These are phyloP conservation scores for Amphipyra tragopoginis DNA, from an alignment of 2,888 invertebrate genomes.

Conservation along the genomic window DNA sequence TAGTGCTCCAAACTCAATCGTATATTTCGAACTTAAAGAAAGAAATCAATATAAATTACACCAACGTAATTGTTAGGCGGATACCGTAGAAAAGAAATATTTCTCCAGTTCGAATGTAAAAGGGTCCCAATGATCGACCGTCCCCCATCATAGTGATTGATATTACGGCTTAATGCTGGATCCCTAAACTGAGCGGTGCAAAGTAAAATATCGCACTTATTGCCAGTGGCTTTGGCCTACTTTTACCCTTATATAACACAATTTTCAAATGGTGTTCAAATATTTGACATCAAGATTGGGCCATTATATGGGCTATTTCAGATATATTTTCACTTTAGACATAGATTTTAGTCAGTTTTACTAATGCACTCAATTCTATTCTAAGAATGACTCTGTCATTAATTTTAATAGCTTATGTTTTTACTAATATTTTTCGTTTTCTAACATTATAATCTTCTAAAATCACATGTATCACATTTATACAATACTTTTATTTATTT, in stretches of 20 bases:
- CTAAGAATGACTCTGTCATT: conserved; percentile 20
- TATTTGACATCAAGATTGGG: conserved; percentile 1
- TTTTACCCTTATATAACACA: conserved; percentile 16
- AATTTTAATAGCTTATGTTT: conserved; percentile 21
- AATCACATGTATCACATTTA: conserved; percentile 26
- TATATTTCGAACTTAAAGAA: conserved; percentile 23
- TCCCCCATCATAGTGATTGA: conserved; percentile 57
- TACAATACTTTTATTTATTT: conserved; percentile 15
- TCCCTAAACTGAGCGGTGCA: conserved; percentile 34
- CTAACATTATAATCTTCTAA: conserved; percentile 26
- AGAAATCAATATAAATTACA: conserved; percentile 44
- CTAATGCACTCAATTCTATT: conserved; percentile 19
- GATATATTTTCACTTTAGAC: background rate
- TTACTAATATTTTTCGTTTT: conserved; percentile 36
- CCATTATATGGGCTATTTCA: background rate
- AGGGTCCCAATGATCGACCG: conserved; percentile 57
- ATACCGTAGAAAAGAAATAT: conserved; percentile 57
- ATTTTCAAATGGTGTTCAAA: conserved; percentile 12
- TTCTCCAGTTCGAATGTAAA: conserved; percentile 47
- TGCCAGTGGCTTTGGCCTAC: conserved; percentile 14
- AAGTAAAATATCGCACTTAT: conserved; percentile 44
- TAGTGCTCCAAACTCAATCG: conserved; percentile 13
- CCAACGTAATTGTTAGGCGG: conserved; percentile 51
- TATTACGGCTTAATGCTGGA: conserved; percentile 44
- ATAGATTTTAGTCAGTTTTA: conserved; percentile 6